These are phyloP conservation scores for Venustoraphidia nigricollis DNA, from an alignment of 2,888 invertebrate species.

Conservation along the genomic window DNA sequence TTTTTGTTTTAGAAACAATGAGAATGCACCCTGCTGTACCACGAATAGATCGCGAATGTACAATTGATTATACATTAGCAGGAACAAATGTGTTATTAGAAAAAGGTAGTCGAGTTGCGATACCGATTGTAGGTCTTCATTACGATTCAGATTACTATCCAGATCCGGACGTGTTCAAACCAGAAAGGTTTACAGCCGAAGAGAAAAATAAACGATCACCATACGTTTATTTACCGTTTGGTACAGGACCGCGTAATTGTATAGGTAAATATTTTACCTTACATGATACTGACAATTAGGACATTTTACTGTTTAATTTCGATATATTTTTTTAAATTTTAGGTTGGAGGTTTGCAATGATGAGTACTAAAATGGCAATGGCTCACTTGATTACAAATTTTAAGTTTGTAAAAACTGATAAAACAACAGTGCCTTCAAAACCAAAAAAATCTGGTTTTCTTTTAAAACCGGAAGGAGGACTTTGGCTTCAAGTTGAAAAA, in stretches of 20 bases:
- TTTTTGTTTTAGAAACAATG: conserved; percentile 19
- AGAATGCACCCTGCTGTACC: conserved; percentile 22
- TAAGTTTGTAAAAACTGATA: background rate
- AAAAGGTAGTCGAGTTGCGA: conserved; percentile 13
- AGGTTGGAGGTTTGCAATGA: conserved; percentile 1
- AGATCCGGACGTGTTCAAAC: conserved; percentile 21
- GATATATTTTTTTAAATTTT: background rate
- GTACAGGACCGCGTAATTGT: conserved; percentile 17
- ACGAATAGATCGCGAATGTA: conserved; percentile 16
- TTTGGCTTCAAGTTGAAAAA: background rate
- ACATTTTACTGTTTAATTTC: background rate
- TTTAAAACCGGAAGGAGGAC: background rate
- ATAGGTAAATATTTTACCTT: conserved; percentile 12
- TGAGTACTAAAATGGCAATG: conserved; percentile 2
- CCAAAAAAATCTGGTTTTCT: background rate
- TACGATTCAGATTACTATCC: conserved; percentile 20
- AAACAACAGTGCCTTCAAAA: background rate
- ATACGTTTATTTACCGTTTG: conserved; percentile 18
- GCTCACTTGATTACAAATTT: background rate
- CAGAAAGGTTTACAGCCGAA: conserved; percentile 20
- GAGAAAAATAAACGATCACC: conserved; percentile 13
- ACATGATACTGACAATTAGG: background rate
- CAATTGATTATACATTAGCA: conserved; percentile 15
- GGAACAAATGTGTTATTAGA: conserved; percentile 13
- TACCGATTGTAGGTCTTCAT: conserved; percentile 19